phyloP scores from a whole-genome alignment of 2,888 invertebrate species.

The Cryptops parisi region DNA sequence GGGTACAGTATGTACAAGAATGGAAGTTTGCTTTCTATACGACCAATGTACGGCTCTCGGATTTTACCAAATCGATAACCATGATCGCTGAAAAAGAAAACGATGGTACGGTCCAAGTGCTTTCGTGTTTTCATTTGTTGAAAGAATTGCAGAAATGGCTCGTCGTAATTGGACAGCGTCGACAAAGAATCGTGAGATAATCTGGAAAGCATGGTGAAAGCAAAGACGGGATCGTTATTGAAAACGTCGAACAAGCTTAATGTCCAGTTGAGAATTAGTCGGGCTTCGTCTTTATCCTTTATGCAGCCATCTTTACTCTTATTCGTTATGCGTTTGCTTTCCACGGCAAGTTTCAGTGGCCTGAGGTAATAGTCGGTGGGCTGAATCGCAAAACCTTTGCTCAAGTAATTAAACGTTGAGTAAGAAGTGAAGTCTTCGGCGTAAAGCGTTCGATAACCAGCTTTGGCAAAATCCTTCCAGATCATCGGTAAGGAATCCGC shows the following conservation, averaged over 20 bases:
- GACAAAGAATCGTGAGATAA: constrained; percentile 69
- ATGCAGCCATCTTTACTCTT: constrained; percentile 21
- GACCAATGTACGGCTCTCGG: constrained; percentile 38
- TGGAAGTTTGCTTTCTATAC: constrained; percentile 72
- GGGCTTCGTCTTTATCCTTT: constrained; percentile 23
- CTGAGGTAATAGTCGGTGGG: constrained; percentile 77
- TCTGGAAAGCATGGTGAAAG: constrained; percentile 32
- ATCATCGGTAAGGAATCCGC: constrained; percentile 70
- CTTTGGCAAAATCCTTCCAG: constrained; percentile 61
- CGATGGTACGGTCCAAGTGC: constrained; percentile 18
- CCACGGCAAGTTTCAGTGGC: constrained; percentile 53
- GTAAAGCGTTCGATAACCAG: constrained; percentile 60
- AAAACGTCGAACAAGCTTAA: constrained; percentile 27
- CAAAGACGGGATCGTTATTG: constrained; percentile 26
- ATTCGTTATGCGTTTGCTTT: constrained; percentile 28
- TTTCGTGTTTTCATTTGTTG: constrained; percentile 16
- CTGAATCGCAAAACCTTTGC: constrained; percentile 55
- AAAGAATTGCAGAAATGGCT: constrained; percentile 27
- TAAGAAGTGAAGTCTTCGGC: constrained; percentile 69
- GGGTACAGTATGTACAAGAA: constrained; percentile 60
- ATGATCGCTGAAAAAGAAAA: constrained; percentile 30
- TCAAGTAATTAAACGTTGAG: constrained; percentile 65
- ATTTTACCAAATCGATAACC: constrained; percentile 31
- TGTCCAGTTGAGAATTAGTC: constrained; percentile 26
- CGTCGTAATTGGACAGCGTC: constrained; percentile 36